Evolutionary conservation across 2,113 vertebrate genomes (phyloP).

Genomic region (Sturnira hondurensis): DNA sequence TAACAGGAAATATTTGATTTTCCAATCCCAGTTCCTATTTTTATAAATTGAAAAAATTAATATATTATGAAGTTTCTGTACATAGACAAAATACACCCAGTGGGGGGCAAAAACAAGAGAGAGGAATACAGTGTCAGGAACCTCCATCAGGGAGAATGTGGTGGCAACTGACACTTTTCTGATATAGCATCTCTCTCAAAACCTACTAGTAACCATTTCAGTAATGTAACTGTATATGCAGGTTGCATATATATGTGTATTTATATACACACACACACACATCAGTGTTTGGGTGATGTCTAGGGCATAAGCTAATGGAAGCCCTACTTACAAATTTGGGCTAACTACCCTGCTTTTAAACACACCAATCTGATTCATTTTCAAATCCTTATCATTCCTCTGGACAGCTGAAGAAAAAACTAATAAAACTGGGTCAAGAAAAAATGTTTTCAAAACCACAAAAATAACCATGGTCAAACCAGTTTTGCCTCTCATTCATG

Average conservation of each 20-base stretch:
- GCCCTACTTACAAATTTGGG: slow-evolving; percentile 59
- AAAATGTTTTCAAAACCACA: slow-evolving; percentile 56
- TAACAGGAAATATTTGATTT: slow-evolving; percentile 85
- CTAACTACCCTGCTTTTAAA: slow-evolving; percentile 47
- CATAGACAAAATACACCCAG: slow-evolving; percentile 85
- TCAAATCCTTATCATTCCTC: slow-evolving; percentile 60
- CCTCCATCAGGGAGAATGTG: slow-evolving; percentile 77
- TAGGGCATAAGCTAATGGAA: slow-evolving; percentile 59
- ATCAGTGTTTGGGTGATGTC: slow-evolving; percentile 44
- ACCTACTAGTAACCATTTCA: slow-evolving; percentile 73
- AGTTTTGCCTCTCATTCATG: slow-evolving; percentile 57
- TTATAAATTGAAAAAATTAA: slow-evolving; percentile 90
- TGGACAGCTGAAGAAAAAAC: slow-evolving; percentile 42
- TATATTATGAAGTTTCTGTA: slow-evolving; percentile 96
- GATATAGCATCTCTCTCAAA: slow-evolving; percentile 68
- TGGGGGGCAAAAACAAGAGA: slow-evolving; percentile 71
- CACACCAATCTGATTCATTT: neutral
- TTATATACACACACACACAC: neutral
- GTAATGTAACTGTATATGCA: slow-evolving; percentile 64
- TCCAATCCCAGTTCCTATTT: slow-evolving; percentile 88
- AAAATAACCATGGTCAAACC: slow-evolving; percentile 54
- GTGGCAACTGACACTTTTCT: slow-evolving; percentile 72
- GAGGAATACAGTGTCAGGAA: slow-evolving; percentile 79
- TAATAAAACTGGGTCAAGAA: slow-evolving; percentile 38
- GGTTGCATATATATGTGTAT: neutral